Evolutionary conservation across 2,888 invertebrate genomes (phyloP), one percentile per base, ranked within the genome.

Genomic region (Conops quadrifasciatus): DNA sequence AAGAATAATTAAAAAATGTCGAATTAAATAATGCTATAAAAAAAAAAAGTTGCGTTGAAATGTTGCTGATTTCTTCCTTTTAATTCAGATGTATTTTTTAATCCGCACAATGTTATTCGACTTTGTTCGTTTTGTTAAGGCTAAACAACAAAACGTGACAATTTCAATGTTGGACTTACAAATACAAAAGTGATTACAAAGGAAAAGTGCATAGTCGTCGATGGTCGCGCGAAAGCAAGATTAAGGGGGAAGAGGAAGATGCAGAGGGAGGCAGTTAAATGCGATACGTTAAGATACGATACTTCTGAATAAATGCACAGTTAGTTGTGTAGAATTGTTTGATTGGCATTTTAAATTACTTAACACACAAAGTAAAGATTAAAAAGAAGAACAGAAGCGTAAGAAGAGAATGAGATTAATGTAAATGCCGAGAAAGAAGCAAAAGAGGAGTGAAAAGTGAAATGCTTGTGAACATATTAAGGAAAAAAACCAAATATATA

Each of bases 341-440:
- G 30, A 64, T 71, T 67, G 62, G 19, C 67, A 77, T 77, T 77
- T 77, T 67, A 77, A 80, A 79, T 78, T 75, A 73, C 71, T 69
- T 58, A 59, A 65, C 72, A 72, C 80, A 80, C 78, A 78, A 80
- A 59, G 59, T 60, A 66, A 71, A 51, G 62, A 63, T 63, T 56
- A 49, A 24, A 43, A 43, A 16, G 26, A 67, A 45, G 51, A 9
- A 9, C 9, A 30, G 11, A 51, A 26, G 49, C 19, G 64, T 26
- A 51, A 3, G 30, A 49, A 49, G 26, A 53, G 49, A 30, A 51
- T 30, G 26, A 47, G 15, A 67, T 43, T 67, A 58, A 36, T 58
- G 19, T 26, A 73, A 53, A 70, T 74, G 70, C 70, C 68, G 67
- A 71, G 71, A 71, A 72, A 74, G 67, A 49, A 19, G n/a, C 2